These are phyloP conservation scores for Ascaphus truei DNA, from an alignment of 2,113 vertebrate species.

Conservation along the genomic window DNA sequence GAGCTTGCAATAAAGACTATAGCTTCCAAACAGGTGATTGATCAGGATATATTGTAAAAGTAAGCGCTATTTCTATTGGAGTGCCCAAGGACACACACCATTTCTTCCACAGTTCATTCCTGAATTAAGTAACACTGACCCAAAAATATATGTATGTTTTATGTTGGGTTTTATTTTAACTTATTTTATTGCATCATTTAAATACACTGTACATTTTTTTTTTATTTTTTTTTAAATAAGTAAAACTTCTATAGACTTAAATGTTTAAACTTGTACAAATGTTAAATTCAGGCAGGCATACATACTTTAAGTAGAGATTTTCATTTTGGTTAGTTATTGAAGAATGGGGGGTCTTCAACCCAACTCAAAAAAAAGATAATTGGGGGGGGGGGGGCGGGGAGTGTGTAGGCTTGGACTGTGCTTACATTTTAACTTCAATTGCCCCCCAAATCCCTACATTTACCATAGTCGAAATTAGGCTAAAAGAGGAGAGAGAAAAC, in stretches of 20 bases:
- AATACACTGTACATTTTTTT: slow-evolving; percentile 26
- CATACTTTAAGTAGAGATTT: neutral
- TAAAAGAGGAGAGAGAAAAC: slow-evolving; percentile 51
- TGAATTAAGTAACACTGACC: neutral
- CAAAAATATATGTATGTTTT: neutral
- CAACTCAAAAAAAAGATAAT: slow-evolving; percentile 25
- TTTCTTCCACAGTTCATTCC: neutral
- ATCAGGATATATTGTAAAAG: no score
- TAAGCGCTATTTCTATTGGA: no score
- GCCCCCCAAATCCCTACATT: slow-evolving; percentile 58
- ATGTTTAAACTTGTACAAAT: neutral
- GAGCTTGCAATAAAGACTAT: neutral
- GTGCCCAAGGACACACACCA: no score
- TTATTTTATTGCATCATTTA: slow-evolving; percentile 23
- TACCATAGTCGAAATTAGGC: slow-evolving; percentile 71
- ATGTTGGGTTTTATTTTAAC: neutral
- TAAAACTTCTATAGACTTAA: slow-evolving; percentile 2
- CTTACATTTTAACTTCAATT: slow-evolving; percentile 58
- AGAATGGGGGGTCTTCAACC: neutral
- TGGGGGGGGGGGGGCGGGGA: neutral
- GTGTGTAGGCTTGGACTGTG: slow-evolving; percentile 47
- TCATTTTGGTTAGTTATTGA: slow-evolving; percentile 2
- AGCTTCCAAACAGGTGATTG: neutral
- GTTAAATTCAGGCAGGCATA: neutral
- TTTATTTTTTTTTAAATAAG: no score